Conservation (phyloP, 2,113 vertebrate species). For the Microcebus lehilahytsara region DNA sequence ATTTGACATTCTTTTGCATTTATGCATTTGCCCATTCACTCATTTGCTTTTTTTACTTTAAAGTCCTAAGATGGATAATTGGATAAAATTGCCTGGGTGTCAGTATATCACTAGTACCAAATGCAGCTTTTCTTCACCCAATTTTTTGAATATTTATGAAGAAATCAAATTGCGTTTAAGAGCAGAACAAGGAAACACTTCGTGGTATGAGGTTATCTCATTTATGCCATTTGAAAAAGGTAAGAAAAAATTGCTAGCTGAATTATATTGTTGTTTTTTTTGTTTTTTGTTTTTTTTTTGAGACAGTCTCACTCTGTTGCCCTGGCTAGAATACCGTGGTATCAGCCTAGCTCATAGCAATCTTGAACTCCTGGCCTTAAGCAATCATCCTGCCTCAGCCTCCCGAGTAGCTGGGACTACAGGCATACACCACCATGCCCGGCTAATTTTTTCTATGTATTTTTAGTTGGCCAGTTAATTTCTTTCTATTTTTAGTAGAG, state of each 20-base stretch:
- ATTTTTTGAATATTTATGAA: background rate
- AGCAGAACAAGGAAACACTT: constrained; percentile 49
- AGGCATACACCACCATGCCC: too few species aligned
- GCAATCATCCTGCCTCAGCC: too few species aligned
- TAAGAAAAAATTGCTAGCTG: constrained; percentile 44
- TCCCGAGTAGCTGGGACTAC: too few species aligned
- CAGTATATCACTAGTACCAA: background rate
- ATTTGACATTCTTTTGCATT: background rate
- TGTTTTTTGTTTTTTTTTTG: too few species aligned
- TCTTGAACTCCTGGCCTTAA: too few species aligned
- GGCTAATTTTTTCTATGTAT: too few species aligned
- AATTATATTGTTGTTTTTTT: background rate
- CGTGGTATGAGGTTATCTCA: background rate
- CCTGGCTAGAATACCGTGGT: too few species aligned
- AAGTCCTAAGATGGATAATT: constrained; percentile 12
- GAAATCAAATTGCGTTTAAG: constrained; percentile 28
- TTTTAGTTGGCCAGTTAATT: too few species aligned
- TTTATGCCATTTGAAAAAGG: constrained; percentile 65
- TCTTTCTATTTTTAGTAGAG: too few species aligned
- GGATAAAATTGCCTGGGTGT: constrained; percentile 77
- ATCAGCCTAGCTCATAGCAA: too few species aligned
- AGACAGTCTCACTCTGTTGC: too few species aligned
- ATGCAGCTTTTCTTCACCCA: constrained; percentile 74
- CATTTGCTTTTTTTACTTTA: background rate
- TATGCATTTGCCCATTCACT: background rate